Percentiles rank a stretch among this genome's conserved stretches.
phyloP scores from a whole-genome alignment of 2,113 vertebrate species.

The Stegostoma tigrinum region DNA sequence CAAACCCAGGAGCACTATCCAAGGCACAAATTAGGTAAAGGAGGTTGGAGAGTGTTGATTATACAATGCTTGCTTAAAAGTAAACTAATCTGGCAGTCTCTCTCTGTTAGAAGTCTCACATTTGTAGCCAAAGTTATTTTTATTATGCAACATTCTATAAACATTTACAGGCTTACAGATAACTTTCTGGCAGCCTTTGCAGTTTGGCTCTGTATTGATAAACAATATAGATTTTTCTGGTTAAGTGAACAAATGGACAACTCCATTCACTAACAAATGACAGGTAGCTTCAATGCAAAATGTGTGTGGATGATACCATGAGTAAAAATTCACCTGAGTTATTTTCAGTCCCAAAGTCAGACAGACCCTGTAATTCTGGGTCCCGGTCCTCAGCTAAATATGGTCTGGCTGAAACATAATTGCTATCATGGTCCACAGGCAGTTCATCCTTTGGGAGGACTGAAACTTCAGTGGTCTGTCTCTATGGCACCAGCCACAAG shows the following conservation, averaged over 20 bases:
- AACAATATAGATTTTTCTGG: neutral
- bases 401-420: neutral
- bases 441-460: neutral
- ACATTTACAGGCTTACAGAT: neutral
- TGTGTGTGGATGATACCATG: neutral
- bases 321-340: neutral
- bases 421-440: neutral
- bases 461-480: neutral
- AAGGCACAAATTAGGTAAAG: neutral
- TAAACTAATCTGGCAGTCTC: neutral
- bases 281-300: neutral
- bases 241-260: neutral
- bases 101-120: neutral
- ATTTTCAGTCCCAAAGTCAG: neutral
- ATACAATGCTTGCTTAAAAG: neutral
- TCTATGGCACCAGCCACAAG: neutral
- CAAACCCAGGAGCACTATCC: neutral
- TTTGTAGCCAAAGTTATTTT: constrained; percentile 28
- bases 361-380: neutral
- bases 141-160: constrained; percentile 13
- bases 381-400: neutral
- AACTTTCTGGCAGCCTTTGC: neutral
- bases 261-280: neutral
- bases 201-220: neutral
- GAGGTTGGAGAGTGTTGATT: neutral